phyloP scores from a whole-genome alignment of 2,113 vertebrate genomes.

The Dryoscopus gambensis region DNA sequence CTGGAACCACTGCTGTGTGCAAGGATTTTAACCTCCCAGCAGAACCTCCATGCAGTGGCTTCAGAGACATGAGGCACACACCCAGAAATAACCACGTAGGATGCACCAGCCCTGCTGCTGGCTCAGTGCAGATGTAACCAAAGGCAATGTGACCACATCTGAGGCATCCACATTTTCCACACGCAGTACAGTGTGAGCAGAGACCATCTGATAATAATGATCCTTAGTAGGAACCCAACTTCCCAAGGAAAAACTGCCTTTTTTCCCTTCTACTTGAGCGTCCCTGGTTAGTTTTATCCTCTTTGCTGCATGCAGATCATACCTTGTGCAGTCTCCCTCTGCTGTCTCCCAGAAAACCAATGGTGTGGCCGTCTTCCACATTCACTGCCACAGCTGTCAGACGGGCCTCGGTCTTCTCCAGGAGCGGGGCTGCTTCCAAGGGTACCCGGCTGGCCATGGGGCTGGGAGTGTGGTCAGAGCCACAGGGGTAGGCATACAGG shows the following conservation, averaged over 20 bases:
- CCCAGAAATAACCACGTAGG: rapidly evolving
- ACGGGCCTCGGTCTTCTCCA: slow-evolving; percentile 83
- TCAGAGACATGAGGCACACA: not conserved
- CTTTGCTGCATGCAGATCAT: not conserved
- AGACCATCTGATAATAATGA: rapidly evolving
- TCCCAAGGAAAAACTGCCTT: not conserved
- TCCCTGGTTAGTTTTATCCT: not conserved
- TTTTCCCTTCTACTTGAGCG: not conserved
- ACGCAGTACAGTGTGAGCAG: not conserved
- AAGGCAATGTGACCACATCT: not conserved
- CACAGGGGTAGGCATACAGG: slow-evolving; percentile 91
- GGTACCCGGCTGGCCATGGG: slow-evolving; percentile 90
- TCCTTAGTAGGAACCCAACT: not conserved
- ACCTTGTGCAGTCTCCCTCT: slow-evolving; percentile 92
- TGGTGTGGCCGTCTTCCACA: slow-evolving; percentile 81
- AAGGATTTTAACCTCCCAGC: not conserved
- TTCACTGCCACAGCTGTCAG: slow-evolving; percentile 91
- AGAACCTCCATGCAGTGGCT: not conserved
- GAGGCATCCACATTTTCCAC: not conserved
- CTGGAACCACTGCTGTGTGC: not conserved
- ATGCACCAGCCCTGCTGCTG: not conserved
- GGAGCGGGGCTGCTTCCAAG: slow-evolving; percentile 79
- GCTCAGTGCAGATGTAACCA: not conserved
- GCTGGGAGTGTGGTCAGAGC: slow-evolving; percentile 96
- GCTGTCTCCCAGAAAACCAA: slow-evolving; percentile 92